phyloP scores from a whole-genome alignment of 2,888 invertebrate genomes.

The Lepidocyrtoides sp. region DNA sequence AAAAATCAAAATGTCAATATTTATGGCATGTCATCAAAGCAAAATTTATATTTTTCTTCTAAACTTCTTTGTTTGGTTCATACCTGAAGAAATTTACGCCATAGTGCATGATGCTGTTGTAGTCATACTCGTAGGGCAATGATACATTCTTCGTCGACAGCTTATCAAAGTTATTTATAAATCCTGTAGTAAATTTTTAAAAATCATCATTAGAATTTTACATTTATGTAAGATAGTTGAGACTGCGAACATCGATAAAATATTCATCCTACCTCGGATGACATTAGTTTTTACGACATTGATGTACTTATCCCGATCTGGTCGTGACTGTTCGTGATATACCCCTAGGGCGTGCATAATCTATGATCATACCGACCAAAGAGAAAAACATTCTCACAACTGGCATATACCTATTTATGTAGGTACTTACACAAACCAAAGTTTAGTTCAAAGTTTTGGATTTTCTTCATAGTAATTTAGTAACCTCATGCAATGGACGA shows the following conservation, averaged over 20 bases:
- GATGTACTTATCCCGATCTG: constrained; percentile 90
- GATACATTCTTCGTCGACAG: constrained; percentile 90
- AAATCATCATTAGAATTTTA: background rate
- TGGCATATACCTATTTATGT: too few relatives aligned
- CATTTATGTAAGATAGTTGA: too few relatives aligned
- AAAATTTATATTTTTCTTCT: too few relatives aligned
- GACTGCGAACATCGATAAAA: too few relatives aligned
- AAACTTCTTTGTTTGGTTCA: background rate
- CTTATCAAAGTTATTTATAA: constrained; percentile 90
- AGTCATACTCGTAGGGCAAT: constrained; percentile 92
- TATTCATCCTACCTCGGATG: constrained; percentile 89
- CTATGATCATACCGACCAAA: constrained; percentile 87
- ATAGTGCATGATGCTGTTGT: constrained; percentile 93
- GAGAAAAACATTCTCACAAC: too few relatives aligned
- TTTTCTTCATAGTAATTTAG: background rate
- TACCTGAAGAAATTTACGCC: constrained; percentile 87
- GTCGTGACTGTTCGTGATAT: constrained; percentile 93
- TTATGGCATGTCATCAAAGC: too few relatives aligned
- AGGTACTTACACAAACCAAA: background rate
- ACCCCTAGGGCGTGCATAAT: constrained; percentile 93
- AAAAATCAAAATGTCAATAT: background rate
- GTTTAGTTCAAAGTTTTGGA: background rate
- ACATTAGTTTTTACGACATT: constrained; percentile 91
- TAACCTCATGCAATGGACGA: constrained; percentile 90
- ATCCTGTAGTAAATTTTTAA: constrained; percentile 88